A percentile compares a stretch with the other conserved stretches of the same genome.
Conservation (phyloP, 2,888 invertebrate species). For the Plagodis pulveraria region DNA sequence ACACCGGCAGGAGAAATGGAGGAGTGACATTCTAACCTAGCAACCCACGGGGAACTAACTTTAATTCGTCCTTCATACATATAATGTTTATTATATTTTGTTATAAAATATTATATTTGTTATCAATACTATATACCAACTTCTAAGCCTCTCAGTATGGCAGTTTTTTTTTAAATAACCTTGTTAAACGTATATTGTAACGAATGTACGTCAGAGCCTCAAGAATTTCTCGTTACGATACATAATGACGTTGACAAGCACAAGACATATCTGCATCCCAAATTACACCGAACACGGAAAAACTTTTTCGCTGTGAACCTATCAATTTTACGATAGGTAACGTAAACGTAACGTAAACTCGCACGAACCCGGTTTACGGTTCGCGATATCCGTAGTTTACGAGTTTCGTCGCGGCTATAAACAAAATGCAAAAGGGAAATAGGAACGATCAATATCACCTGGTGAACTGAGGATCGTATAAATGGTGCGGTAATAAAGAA, state of each 20-base stretch:
- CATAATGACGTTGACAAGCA: conserved; percentile 14
- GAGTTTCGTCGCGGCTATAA: conserved; percentile 42
- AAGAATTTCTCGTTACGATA: conserved; percentile 13
- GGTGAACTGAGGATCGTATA: conserved; percentile 33
- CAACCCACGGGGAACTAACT: too few species aligned
- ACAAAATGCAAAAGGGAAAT: conserved; percentile 45
- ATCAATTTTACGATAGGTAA: conserved; percentile 41
- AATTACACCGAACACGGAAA: conserved; percentile 34
- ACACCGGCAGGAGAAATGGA: too few species aligned
- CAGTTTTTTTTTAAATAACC: neutral
- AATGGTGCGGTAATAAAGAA: conserved; percentile 38
- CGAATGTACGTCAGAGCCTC: neutral
- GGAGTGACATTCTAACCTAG: too few species aligned
- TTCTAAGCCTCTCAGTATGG: too few species aligned
- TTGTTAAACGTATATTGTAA: neutral
- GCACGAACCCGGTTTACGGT: conserved; percentile 36
- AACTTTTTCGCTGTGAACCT: conserved; percentile 38
- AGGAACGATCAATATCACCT: conserved; percentile 44
- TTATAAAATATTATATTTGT: too few species aligned
- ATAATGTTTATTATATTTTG: too few species aligned
- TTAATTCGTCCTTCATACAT: too few species aligned
- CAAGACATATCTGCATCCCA: conserved; percentile 12
- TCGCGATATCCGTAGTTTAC: conserved; percentile 41
- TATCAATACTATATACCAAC: too few species aligned
- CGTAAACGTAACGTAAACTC: conserved; percentile 33